A percentile compares a stretch with the other conserved stretches of the same genome.
Evolutionary conservation across 2,797 vertebrate species (phyloP).

Genomic region (Acipenser oxyrinchus): DNA sequence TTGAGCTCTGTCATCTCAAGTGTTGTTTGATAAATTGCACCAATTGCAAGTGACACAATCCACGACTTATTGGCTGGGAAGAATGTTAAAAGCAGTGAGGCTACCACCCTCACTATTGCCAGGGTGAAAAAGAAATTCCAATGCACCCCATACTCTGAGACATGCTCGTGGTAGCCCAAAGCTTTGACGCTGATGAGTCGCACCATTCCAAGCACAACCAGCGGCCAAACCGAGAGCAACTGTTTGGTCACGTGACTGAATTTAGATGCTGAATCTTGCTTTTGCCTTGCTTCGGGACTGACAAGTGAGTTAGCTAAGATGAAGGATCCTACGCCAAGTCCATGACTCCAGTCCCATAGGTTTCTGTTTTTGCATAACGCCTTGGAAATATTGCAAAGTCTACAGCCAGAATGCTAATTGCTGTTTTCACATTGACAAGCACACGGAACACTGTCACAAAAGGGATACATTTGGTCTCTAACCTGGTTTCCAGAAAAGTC

Average conservation of each 20-base stretch:
- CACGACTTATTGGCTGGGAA: conserved; percentile 61
- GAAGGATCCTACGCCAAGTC: conserved; percentile 87
- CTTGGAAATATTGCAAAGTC: conserved; percentile 87
- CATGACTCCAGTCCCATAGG: conserved; percentile 92
- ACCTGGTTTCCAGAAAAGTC: conserved; percentile 51
- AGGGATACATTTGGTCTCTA: conserved; percentile 64
- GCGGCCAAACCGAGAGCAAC: conserved; percentile 57
- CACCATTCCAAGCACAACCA: conserved; percentile 72
- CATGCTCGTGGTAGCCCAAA: conserved; percentile 79
- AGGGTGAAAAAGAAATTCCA: conserved; percentile 98
- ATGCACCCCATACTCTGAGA: conserved; percentile 86
- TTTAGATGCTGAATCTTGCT: conserved; percentile 39
- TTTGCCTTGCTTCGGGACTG: conserved; percentile 77
- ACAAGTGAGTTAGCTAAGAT: conserved; percentile 82
- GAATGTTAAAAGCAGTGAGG: conserved; percentile 64
- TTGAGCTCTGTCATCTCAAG: conserved; percentile 72
- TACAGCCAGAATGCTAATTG: conserved; percentile 85
- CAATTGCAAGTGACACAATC: conserved; percentile 59
- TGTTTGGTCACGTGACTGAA: conserved; percentile 57
- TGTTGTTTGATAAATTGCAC: conserved; percentile 63
- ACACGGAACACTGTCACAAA: conserved; percentile 78
- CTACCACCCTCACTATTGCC: conserved; percentile 67
- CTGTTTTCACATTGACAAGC: conserved; percentile 73
- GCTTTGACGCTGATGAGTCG: conserved; percentile 74
- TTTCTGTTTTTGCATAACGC: conserved; percentile 86